Percentiles rank a stretch among this genome's conserved stretches.
These are phyloP conservation scores for Eupithecia inturbata DNA, from an alignment of 2,888 invertebrate genomes.

Conservation along the genomic window DNA sequence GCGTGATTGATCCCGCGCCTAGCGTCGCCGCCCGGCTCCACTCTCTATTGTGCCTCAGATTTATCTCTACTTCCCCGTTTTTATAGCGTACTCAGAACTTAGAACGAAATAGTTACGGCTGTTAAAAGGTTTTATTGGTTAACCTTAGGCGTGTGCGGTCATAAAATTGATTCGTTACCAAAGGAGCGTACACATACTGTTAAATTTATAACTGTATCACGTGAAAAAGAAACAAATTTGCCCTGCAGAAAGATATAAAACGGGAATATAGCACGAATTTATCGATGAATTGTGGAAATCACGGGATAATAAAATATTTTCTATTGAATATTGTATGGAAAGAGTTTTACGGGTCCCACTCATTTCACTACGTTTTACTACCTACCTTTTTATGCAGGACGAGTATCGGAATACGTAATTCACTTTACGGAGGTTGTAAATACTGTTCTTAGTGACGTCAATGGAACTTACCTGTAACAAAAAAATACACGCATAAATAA, in stretches of 20 bases:
- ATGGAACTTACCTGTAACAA: constrained; percentile 67
- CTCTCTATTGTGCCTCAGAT: constrained; percentile 70
- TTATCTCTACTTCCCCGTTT: constrained; percentile 80
- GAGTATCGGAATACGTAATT: constrained; percentile 62
- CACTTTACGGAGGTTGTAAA: constrained; percentile 53
- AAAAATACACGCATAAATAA: constrained; percentile 24
- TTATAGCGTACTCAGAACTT: constrained; percentile 83
- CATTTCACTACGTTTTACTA: constrained; percentile 78
- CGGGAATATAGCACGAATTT: constrained; percentile 78
- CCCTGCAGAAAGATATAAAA: constrained; percentile 79
- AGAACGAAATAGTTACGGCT: constrained; percentile 84
- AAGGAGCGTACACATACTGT: constrained; percentile 77
- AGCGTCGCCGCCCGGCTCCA: constrained; percentile 52
- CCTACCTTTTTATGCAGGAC: constrained; percentile 75
- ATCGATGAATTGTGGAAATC: constrained; percentile 82
- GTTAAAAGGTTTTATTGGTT: constrained; percentile 84
- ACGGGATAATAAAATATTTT: constrained; percentile 82
- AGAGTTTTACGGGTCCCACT: constrained; percentile 78
- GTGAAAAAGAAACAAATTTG: constrained; percentile 82
- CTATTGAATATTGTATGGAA: constrained; percentile 83
- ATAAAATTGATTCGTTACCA: constrained; percentile 83
- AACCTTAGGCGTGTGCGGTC: constrained; percentile 81
- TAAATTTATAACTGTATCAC: constrained; percentile 81
- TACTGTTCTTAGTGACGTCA: constrained; percentile 56
- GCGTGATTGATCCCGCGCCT: constrained; percentile 74